phyloP scores from a whole-genome alignment of 2,113 vertebrate genomes.

The Channa maculata region DNA sequence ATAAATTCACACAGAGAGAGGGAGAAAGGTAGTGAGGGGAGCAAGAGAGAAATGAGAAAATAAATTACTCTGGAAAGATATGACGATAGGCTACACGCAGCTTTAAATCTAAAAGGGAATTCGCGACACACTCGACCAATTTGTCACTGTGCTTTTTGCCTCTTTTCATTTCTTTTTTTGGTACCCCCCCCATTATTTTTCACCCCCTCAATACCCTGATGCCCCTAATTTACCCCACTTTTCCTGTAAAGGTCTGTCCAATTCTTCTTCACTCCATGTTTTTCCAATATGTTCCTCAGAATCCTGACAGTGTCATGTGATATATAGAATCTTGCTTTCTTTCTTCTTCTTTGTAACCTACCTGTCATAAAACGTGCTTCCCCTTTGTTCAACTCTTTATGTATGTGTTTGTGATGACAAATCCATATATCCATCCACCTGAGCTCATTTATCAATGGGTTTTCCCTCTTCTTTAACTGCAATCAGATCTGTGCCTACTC shows the following conservation, averaged over 20 bases:
- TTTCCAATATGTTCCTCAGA: constrained; percentile 48
- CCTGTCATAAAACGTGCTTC: constrained; percentile 48
- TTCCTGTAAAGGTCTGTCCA: constrained; percentile 64
- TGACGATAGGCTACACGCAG: constrained; percentile 88
- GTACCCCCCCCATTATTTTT: constrained; percentile 79
- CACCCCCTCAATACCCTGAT: constrained; percentile 74
- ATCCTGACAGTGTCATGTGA: constrained; percentile 32
- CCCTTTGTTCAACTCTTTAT: constrained; percentile 33
- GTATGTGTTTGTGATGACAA: constrained; percentile 55
- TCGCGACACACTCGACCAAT: constrained; percentile 87
- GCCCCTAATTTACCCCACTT: constrained; percentile 82
- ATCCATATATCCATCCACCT: constrained; percentile 72
- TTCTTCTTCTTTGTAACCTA: constrained; percentile 22
- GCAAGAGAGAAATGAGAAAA: constrained; percentile 89
- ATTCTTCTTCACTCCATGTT: constrained; percentile 70
- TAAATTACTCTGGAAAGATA: constrained; percentile 92
- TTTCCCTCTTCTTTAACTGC: constrained; percentile 75
- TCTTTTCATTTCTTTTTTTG: constrained; percentile 78
- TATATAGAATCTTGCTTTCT: constrained; percentile 12
- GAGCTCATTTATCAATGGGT: constrained; percentile 65
- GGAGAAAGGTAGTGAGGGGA: constrained; percentile 75
- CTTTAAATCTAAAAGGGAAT: constrained; percentile 91
- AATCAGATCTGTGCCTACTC: constrained; percentile 50
- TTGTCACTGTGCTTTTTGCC: constrained; percentile 85
- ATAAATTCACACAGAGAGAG: constrained; percentile 84